Evolutionary conservation across 2,888 invertebrate genomes (phyloP).

Genomic region (Cylindroiulus punctatus): DNA sequence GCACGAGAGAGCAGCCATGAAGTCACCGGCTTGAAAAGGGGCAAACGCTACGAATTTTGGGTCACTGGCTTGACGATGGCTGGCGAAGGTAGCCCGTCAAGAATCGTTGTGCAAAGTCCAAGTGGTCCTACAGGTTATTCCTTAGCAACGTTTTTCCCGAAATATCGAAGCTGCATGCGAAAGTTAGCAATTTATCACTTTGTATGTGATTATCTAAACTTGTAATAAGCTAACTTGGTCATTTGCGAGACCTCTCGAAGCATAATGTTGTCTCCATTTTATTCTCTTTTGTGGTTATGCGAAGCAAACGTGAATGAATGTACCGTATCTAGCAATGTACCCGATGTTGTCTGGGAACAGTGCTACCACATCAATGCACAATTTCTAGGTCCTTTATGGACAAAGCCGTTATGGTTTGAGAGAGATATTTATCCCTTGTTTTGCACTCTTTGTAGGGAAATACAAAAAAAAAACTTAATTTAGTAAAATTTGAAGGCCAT

Average conservation of each 20-base stretch:
- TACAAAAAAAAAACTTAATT: no score
- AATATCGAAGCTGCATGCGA: constrained; percentile 44
- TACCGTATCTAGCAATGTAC: no score
- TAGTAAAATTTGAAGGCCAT: no score
- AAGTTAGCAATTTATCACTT: constrained; percentile 49
- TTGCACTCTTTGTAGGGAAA: no score
- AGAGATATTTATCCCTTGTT: no score
- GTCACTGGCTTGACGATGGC: constrained; percentile 65
- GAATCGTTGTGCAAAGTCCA: constrained; percentile 63
- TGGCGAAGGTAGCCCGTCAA: constrained; percentile 65
- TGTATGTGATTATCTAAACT: constrained; percentile 61
- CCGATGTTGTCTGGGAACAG: no score
- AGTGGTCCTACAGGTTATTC: constrained; percentile 60
- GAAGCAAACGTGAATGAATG: no score
- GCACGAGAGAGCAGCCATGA: constrained; percentile 58
- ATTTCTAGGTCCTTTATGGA: no score
- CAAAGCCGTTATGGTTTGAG: no score
- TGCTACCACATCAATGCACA: no score
- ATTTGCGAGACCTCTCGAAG: neutral
- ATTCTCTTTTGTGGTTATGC: no score
- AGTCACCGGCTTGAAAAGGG: constrained; percentile 62
- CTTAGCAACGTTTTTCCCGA: constrained; percentile 26
- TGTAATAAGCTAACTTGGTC: neutral
- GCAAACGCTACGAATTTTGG: constrained; percentile 64
- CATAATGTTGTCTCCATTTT: no score